Evolutionary conservation across 2,797 vertebrate genomes (phyloP).

Genomic region (Tangara arthus): DNA sequence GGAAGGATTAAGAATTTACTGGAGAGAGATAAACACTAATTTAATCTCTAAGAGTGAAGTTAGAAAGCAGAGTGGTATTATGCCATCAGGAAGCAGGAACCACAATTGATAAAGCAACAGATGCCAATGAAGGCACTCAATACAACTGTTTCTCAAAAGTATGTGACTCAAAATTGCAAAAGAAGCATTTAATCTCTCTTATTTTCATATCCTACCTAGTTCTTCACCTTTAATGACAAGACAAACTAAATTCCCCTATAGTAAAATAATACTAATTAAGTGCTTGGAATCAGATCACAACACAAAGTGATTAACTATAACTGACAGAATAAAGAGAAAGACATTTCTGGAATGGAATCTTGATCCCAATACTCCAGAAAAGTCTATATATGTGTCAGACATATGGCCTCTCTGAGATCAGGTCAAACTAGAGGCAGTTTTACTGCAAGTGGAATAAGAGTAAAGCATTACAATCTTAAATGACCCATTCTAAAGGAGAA

Average conservation of each 20-base stretch:
- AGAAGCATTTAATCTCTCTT: neutral
- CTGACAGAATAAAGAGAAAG: neutral
- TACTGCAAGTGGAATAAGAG: neutral
- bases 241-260: neutral
- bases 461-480: neutral
- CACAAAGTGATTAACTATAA: neutral
- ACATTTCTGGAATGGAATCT: neutral
- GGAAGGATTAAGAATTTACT: conserved; percentile 2
- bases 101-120: neutral
- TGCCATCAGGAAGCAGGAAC: neutral
- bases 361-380: neutral
- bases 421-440: neutral
- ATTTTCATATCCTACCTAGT: neutral
- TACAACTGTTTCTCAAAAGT: neutral
- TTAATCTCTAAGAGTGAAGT: neutral
- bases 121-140: neutral
- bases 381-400: neutral
- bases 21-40: neutral
- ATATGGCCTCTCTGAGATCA: neutral
- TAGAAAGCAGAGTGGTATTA: neutral
- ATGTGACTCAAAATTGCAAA: neutral
- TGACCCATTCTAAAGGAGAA: neutral
- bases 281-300: neutral
- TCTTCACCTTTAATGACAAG: neutral
- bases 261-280: neutral